These are phyloP conservation scores for Drosophila biarmipes DNA, from an alignment of 1,140 invertebrate genomes.

Conservation along the genomic window DNA sequence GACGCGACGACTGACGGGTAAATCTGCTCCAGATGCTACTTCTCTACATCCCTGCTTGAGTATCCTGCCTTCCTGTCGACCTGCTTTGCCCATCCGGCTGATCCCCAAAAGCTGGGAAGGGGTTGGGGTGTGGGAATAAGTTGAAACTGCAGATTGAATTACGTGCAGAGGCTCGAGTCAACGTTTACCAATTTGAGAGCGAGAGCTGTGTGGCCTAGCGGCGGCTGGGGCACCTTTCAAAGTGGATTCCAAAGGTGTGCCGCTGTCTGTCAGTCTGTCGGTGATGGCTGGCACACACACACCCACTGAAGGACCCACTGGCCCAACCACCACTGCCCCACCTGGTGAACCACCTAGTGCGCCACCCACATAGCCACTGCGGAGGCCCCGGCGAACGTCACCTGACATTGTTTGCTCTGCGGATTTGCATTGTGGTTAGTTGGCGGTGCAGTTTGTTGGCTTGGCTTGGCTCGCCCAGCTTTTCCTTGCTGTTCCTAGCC, in stretches of 20 bases:
- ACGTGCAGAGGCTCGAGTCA: conserved; percentile 57
- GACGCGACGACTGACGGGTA: conserved; percentile 52
- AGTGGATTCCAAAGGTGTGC: conserved; percentile 76
- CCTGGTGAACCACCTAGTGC: conserved; percentile 11
- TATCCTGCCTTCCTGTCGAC: not conserved
- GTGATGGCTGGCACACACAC: conserved; percentile 54
- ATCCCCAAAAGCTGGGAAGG: conserved; percentile 41
- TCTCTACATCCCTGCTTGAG: not conserved
- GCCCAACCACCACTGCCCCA: conserved; percentile 15
- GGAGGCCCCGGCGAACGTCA: conserved; percentile 52
- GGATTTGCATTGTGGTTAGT: conserved; percentile 82
- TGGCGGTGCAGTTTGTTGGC: conserved; percentile 74
- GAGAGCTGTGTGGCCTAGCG: conserved; percentile 22
- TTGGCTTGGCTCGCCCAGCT: conserved; percentile 26
- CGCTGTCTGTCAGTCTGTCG: conserved; percentile 72
- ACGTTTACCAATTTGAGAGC: conserved; percentile 56
- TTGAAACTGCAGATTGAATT: conserved; percentile 79
- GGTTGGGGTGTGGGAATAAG: conserved; percentile 76
- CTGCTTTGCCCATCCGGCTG: conserved; percentile 3
- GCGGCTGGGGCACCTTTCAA: conserved; percentile 34
- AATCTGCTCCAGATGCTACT: conserved; percentile 38
- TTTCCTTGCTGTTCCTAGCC: conserved; percentile 10
- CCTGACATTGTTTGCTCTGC: conserved; percentile 82
- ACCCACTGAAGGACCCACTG: not conserved
- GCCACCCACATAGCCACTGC: conserved; percentile 29